These are phyloP conservation scores for Physocephala rufipes DNA, from an alignment of 2,888 invertebrate genomes.

Conservation along the genomic window DNA sequence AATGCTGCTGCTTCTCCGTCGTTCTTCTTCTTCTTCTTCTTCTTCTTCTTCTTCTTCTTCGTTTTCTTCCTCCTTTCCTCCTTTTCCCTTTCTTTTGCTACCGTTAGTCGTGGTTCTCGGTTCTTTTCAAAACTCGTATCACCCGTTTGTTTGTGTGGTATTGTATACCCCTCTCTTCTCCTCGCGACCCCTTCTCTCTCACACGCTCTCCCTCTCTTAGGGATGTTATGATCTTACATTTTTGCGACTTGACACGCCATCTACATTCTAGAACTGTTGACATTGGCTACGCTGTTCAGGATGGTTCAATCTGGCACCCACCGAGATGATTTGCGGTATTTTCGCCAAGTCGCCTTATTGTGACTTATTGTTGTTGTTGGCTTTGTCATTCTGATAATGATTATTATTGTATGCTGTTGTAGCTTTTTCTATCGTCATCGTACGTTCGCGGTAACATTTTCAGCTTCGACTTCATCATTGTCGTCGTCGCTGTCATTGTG, in stretches of 20 bases:
- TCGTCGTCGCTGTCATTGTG: slow-evolving; percentile 10
- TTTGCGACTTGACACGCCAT: neutral
- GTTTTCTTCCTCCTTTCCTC: slow-evolving; percentile 2
- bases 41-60: neutral
- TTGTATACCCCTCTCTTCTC: too few species aligned
- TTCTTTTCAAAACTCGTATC: too few species aligned
- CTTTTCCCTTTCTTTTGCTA: too few species aligned
- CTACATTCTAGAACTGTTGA: neutral
- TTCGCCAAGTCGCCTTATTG: slow-evolving; percentile 13
- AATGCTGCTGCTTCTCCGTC: neutral
- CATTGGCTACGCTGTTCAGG: neutral
- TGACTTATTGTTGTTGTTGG: slow-evolving; percentile 24
- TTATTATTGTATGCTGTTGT: neutral
- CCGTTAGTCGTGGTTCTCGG: too few species aligned
- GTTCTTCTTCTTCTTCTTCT: neutral
- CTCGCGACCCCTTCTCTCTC: too few species aligned
- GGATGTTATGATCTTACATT: slow-evolving; percentile 3
- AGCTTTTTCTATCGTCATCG: too few species aligned
- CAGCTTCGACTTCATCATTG: too few species aligned
- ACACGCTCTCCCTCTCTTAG: neutral
- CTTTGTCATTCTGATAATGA: slow-evolving; percentile 24
- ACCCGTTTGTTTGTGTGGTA: too few species aligned
- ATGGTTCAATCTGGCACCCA: slow-evolving; percentile 29
- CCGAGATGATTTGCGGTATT: slow-evolving; percentile 36
- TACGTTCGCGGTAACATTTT: too few species aligned